Percentiles rank a stretch among this genome's conserved stretches.
phyloP scores from a whole-genome alignment of 2,113 vertebrate species.

The Acanthochromis polyacanthus region DNA sequence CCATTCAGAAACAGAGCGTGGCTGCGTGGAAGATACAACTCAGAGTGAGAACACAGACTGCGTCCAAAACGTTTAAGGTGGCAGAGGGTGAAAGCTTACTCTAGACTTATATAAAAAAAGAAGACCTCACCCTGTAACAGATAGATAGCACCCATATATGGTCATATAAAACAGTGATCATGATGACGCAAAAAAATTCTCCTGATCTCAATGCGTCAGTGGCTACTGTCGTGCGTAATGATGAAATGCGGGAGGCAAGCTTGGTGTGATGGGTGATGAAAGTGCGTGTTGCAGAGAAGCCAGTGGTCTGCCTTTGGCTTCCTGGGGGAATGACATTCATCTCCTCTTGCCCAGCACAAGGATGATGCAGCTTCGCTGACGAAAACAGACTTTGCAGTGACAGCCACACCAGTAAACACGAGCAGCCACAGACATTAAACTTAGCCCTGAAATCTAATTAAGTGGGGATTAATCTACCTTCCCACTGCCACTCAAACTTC shows the following conservation, averaged over 20 bases:
- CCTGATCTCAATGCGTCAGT: conserved; percentile 76
- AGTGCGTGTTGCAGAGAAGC: conserved; percentile 12
- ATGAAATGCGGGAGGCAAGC: conserved; percentile 54
- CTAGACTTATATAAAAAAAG: not conserved
- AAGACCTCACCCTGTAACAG: not conserved
- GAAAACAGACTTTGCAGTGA: conserved; percentile 10
- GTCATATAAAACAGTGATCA: conserved; percentile 34
- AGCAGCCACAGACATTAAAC: not conserved
- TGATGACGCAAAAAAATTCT: conserved; percentile 70
- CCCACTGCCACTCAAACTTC: not conserved
- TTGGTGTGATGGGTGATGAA: conserved; percentile 25
- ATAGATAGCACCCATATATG: conserved; percentile 61
- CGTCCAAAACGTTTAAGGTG: not conserved
- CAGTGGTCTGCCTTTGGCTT: conserved; percentile 18
- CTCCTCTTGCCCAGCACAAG: conserved; percentile 11
- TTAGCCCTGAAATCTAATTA: not conserved
- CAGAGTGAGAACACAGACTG: not conserved
- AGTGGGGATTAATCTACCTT: not conserved
- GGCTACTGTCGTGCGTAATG: conserved; percentile 69
- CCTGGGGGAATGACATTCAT: conserved; percentile 12
- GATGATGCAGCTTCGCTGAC: conserved; percentile 13
- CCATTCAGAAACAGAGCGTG: conserved; percentile 15
- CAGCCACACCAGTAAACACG: not conserved
- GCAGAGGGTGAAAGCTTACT: not conserved
- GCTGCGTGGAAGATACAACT: not conserved